Conservation (phyloP, 2,113 vertebrate genomes). For the Trachemys scripta region DNA sequence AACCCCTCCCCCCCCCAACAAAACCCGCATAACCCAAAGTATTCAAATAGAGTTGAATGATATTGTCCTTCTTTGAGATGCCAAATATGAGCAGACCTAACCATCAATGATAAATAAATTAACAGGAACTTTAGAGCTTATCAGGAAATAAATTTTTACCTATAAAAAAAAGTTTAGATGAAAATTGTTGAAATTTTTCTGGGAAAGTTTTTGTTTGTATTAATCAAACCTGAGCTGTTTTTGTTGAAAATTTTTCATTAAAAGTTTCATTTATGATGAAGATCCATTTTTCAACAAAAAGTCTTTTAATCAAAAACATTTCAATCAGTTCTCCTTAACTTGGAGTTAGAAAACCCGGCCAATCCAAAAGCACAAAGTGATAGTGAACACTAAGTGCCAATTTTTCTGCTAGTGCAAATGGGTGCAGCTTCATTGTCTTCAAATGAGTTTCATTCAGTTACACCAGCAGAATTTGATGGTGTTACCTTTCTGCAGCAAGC, state of each 20-base stretch:
- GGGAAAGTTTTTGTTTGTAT: not conserved
- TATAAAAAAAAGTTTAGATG: not conserved
- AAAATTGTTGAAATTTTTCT: not conserved
- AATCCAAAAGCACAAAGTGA: not conserved
- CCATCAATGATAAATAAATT: not conserved
- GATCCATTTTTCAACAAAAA: not conserved
- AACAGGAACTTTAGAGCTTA: not conserved
- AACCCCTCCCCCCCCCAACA: not conserved
- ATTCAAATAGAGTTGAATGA: not conserved
- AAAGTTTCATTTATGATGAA: not conserved
- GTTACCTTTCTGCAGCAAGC: not conserved
- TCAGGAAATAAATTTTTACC: not conserved
- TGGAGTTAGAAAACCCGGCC: not conserved
- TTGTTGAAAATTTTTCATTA: not conserved
- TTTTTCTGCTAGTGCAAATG: not conserved
- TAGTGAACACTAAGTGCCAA: not conserved
- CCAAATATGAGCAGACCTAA: not conserved
- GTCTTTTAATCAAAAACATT: not conserved
- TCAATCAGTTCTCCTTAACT: not conserved
- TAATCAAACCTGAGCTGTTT: not conserved
- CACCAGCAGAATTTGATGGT: slow-evolving; percentile 10
- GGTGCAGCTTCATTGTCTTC: not conserved
- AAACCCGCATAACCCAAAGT: not conserved
- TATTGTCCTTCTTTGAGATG: not conserved
- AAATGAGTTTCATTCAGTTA: slow-evolving; percentile 19